Base-by-base conservation (phyloP, 35 echinoderm and acorn worm species). In the Apostichopus parvimensis region DNA sequence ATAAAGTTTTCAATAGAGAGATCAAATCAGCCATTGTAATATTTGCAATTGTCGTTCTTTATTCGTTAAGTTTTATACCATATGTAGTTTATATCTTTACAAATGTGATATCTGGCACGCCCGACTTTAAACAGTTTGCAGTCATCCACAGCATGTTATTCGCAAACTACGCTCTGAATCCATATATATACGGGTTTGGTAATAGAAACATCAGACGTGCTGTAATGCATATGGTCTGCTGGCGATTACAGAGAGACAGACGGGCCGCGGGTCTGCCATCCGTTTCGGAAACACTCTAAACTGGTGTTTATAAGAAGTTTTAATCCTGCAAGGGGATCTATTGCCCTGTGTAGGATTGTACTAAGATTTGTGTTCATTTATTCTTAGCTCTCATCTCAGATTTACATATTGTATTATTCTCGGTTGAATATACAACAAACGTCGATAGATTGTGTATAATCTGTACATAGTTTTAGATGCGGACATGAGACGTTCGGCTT, bases 121-220 rank as follows among this genome's bases (percentile, higher is more conserved):
- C 86, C 14, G 86, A 88, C 15, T 18, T 88, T 28, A 34, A 66
- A 14, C 86, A 54, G 18, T 60, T 66, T 1, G 60, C 86, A 10
- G 55, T 88, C 18, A 66, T 88, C 17, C 86, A 88, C 24, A 64
- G 61, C 14, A 66, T 88, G 17, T 72, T 88, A 15, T 88, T 88
- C 15, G 61, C 68, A 17, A 88, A 88, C 17, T 88, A 88, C 62
- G 86, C 86, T 64, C 86, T 88, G n/a, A 88, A 88, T 88, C 86
- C 86, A 13, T 88, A 88, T 21, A 88, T 88, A 54, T 88, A 88
- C 28, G 86, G 86, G 45, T 88, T 88, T 18, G 86, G 86, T 11
- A 88, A 88, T 21, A 73, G 86, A 20, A 88, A 23, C 52, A 72
- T 88, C 45, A 60, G 86, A 24, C n/a, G 72, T 2, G 24, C 62